Evolutionary conservation across 2,113 vertebrate species (phyloP).

Genomic region (Sceloporus tristichus): DNA sequence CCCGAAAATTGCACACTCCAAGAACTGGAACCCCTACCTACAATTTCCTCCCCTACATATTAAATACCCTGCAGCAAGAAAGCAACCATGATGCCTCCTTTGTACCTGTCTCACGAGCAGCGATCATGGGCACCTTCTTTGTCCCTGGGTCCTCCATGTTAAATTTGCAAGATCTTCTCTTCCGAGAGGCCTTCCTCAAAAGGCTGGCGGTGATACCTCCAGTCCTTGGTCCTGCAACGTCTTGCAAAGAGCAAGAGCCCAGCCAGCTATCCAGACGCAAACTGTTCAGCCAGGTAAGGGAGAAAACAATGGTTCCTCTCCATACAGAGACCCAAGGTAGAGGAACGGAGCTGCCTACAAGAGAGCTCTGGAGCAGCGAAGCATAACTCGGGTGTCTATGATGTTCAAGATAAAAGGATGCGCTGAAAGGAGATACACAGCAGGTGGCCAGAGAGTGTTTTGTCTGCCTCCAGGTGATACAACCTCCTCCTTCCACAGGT

Average conservation of each 20-base stretch:
- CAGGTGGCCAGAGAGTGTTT: neutral
- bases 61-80: too few relatives aligned
- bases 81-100: too few relatives aligned
- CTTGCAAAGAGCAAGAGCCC: too few relatives aligned
- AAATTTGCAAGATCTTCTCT: neutral
- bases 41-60: too few relatives aligned
- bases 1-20: too few relatives aligned
- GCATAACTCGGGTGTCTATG: neutral
- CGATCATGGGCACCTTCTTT: slow-evolving; percentile 37
- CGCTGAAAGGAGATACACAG: slow-evolving; percentile 12
- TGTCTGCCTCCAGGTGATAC: neutral
- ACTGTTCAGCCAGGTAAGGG: neutral
- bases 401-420: neutral
- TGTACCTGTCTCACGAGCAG: slow-evolving; percentile 49
- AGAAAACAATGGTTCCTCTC: neutral
- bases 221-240: too few relatives aligned
- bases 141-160: slow-evolving; percentile 28
- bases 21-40: too few relatives aligned
- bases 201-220: too few relatives aligned
- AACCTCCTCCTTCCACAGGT: too few relatives aligned
- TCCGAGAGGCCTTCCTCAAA: too few relatives aligned
- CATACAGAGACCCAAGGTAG: neutral
- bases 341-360: too few relatives aligned
- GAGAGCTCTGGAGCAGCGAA: neutral
- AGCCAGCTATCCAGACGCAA: too few relatives aligned